Evolutionary conservation across 1,140 invertebrate genomes (phyloP).

Genomic region (Chrysomallon squamiferum): DNA sequence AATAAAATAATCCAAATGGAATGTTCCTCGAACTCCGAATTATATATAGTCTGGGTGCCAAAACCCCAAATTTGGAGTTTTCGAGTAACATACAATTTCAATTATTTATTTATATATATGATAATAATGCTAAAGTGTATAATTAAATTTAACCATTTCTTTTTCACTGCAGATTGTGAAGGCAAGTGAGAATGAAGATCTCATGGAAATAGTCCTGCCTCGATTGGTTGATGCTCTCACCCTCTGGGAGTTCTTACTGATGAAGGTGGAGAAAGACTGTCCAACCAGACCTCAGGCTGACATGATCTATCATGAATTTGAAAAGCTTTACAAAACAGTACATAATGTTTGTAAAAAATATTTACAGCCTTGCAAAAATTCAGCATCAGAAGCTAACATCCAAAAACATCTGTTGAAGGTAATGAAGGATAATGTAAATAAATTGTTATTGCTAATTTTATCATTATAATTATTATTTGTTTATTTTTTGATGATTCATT

Average conservation of each 20-base stretch:
- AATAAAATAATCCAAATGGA: too few relatives aligned
- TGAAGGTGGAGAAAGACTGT: slow-evolving; percentile 59
- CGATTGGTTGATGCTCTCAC: slow-evolving; percentile 60
- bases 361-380: slow-evolving; percentile 34
- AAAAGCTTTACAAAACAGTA: slow-evolving; percentile 54
- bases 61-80: too few relatives aligned
- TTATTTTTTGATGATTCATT: not conserved
- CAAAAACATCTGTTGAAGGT: slow-evolving; percentile 12
- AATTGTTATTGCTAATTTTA: not conserved
- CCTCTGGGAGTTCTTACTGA: slow-evolving; percentile 65
- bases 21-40: too few relatives aligned
- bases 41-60: too few relatives aligned
- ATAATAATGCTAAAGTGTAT: too few relatives aligned
- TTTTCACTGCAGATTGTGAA: slow-evolving; percentile 53
- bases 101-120: too few relatives aligned
- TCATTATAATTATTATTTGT: too few relatives aligned
- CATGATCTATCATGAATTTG: slow-evolving; percentile 57
- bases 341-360: slow-evolving; percentile 51
- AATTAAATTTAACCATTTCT: too few relatives aligned
- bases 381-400: not conserved
- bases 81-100: too few relatives aligned
- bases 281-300: slow-evolving; percentile 43
- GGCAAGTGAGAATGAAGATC: slow-evolving; percentile 61
- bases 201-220: slow-evolving; percentile 65
- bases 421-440: not conserved